A percentile compares a stretch with the other conserved stretches of the same genome.
Evolutionary conservation across 2,113 vertebrate genomes (phyloP).

Genomic region (Petromus typicus): DNA sequence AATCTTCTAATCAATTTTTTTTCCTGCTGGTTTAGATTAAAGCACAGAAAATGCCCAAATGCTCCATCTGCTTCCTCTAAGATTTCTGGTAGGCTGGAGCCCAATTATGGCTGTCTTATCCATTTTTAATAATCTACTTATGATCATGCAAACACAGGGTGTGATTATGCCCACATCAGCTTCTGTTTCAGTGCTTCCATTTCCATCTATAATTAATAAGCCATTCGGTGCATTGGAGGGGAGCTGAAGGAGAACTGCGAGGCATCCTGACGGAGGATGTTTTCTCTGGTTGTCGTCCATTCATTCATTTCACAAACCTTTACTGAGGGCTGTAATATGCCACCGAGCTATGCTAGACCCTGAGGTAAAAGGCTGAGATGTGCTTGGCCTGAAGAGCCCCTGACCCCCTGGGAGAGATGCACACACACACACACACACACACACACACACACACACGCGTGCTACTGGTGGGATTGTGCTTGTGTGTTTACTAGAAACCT

Average conservation of each 20-base stretch:
- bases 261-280: background rate
- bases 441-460: too few species aligned
- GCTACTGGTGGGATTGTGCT: background rate
- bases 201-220: conserved; percentile 83
- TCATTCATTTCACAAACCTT: conserved; percentile 65
- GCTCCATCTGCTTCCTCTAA: conserved; percentile 80
- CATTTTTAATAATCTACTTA: conserved; percentile 84
- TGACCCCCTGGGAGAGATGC: too few species aligned
- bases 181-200: conserved; percentile 77
- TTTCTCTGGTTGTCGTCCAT: background rate
- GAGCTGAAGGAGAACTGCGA: conserved; percentile 61
- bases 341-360: background rate
- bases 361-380: background rate
- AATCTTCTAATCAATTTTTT: conserved; percentile 79
- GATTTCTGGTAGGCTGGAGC: conserved; percentile 82
- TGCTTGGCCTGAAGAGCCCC: background rate
- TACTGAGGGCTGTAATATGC: background rate
- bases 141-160: conserved; percentile 78
- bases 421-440: too few species aligned
- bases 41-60: conserved; percentile 78
- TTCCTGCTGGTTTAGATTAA: conserved; percentile 78
- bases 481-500: background rate
- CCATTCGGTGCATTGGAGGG: conserved; percentile 23
- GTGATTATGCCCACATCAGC: conserved; percentile 77
- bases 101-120: conserved; percentile 83